phyloP scores from a whole-genome alignment of 2,888 invertebrate species.

The Hanleya hanleyi region DNA sequence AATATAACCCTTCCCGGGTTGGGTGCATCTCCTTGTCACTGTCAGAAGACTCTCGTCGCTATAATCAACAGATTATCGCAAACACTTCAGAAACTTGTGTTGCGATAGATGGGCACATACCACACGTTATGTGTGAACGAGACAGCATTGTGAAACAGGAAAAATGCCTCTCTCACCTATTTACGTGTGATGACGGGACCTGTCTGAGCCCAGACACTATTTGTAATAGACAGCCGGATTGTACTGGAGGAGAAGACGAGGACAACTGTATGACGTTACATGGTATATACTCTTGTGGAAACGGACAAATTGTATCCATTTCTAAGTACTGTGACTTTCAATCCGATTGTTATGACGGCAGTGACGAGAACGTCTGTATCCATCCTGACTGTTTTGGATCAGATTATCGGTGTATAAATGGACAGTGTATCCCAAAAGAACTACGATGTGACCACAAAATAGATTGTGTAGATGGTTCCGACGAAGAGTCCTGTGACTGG shows the following conservation, averaged over 20 bases:
- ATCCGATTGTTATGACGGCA: background rate
- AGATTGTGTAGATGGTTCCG: background rate
- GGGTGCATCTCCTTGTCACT: background rate
- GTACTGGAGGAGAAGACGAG: slow-evolving; percentile 5
- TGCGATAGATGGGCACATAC: no score
- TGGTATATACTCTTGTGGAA: background rate
- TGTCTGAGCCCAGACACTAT: background rate
- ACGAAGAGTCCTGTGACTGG: background rate
- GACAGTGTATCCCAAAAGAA: slow-evolving; percentile 1
- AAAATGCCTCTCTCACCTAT: background rate
- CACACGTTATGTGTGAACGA: no score
- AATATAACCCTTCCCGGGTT: background rate
- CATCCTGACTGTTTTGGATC: background rate
- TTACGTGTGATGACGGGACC: background rate
- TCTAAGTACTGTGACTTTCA: background rate
- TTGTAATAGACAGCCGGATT: background rate
- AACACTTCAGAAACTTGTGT: no score
- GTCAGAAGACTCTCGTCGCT: no score
- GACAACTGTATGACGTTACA: background rate
- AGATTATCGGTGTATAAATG: background rate
- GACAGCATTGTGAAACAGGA: no score
- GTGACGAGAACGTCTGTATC: background rate
- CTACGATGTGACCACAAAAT: background rate
- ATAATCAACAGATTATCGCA: no score
- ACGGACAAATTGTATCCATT: background rate